phyloP scores from a whole-genome alignment of 1,140 invertebrate genomes.

The Zaprionus tsacasi region DNA sequence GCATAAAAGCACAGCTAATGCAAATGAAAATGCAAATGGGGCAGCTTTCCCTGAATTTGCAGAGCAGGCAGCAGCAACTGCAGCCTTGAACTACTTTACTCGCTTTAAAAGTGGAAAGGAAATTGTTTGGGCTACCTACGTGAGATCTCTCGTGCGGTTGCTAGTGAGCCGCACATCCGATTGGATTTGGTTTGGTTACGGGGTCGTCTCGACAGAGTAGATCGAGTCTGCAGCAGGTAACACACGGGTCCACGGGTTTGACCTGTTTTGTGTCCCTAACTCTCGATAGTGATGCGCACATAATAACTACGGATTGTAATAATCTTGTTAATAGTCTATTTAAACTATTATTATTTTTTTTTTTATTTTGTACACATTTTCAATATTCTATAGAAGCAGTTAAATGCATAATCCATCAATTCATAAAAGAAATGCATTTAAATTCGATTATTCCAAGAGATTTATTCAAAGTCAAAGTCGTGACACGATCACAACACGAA shows the following conservation, averaged over 20 bases:
- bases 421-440: not conserved
- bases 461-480: not conserved
- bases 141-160: slow-evolving; percentile 19
- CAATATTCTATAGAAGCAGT: not conserved
- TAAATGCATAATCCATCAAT: not conserved
- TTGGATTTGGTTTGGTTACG: slow-evolving; percentile 31
- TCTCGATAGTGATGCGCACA: slow-evolving; percentile 32
- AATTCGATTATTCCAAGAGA: not conserved
- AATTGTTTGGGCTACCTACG: slow-evolving; percentile 34
- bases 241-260: slow-evolving; percentile 21
- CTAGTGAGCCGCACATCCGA: slow-evolving; percentile 72
- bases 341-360: not conserved
- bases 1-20: not conserved
- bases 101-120: not conserved
- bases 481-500: slow-evolving; percentile 11
- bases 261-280: slow-evolving; percentile 55
- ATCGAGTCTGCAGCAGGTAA: not conserved
- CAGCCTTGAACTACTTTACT: slow-evolving; percentile 42
- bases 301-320: not conserved
- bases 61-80: not conserved
- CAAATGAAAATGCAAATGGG: slow-evolving; percentile 9
- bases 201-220: not conserved
- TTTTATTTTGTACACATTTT: not conserved
- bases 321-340: not conserved
- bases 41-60: slow-evolving; percentile 15